phyloP scores from a whole-genome alignment of 2,113 vertebrate genomes.

The Orthonyx spaldingii region DNA sequence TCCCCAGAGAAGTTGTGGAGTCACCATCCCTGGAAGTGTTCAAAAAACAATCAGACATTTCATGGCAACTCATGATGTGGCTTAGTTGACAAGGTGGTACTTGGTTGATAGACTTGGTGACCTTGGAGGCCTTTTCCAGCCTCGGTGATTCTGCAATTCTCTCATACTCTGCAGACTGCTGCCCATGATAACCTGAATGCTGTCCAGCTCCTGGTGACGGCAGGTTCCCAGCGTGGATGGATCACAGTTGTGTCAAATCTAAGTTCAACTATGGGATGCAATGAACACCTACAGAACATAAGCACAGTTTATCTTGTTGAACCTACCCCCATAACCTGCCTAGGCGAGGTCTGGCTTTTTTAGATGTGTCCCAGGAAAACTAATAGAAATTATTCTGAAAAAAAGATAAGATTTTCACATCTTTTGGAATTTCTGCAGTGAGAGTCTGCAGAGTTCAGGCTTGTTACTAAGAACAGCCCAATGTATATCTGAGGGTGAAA shows the following conservation, averaged over 20 bases:
- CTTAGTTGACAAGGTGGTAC: neutral
- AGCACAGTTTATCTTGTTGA: neutral
- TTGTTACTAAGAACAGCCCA: conserved; percentile 42
- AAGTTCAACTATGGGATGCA: neutral
- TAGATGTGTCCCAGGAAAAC: neutral
- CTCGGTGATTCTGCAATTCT: neutral
- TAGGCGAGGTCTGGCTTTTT: neutral
- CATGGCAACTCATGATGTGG: neutral
- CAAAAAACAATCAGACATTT: fast-evolving
- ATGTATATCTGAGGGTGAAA: conserved; percentile 43
- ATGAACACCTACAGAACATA: neutral
- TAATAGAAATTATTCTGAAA: neutral
- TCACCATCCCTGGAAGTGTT: neutral
- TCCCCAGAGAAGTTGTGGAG: neutral
- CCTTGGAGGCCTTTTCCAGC: neutral
- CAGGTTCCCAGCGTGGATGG: conserved; percentile 60
- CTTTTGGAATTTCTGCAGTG: neutral
- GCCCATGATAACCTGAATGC: conserved; percentile 65
- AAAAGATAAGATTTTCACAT: neutral
- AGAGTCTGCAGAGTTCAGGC: neutral
- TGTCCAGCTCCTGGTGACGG: conserved; percentile 68
- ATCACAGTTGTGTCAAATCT: neutral
- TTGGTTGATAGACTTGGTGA: neutral
- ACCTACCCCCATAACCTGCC: neutral
- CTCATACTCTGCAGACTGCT: conserved; percentile 64